These are phyloP conservation scores for Muschampia plurimacula DNA, from an alignment of 2,888 invertebrate genomes.

Conservation along the genomic window DNA sequence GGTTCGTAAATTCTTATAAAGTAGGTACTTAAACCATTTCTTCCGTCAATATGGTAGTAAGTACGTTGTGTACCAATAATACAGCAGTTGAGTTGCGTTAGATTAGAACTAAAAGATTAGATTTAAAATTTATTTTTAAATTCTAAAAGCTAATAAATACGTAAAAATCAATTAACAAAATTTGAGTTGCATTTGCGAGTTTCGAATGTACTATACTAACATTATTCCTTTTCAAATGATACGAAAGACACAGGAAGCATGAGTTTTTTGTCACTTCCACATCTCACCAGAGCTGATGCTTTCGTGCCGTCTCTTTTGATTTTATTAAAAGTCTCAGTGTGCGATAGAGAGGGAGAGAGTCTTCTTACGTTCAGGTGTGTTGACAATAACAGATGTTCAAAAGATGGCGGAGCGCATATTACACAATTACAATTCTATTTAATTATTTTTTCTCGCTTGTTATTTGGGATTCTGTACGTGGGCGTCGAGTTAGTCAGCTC, in stretches of 20 bases:
- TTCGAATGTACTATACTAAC: constrained; percentile 59
- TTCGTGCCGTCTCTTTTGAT: constrained; percentile 55
- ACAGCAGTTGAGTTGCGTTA: too few relatives aligned
- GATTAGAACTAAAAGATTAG: too few relatives aligned
- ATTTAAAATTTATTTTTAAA: too few relatives aligned
- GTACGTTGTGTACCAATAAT: too few relatives aligned
- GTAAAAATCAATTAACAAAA: not conserved
- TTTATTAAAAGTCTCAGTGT: constrained; percentile 41
- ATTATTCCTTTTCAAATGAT: constrained; percentile 84
- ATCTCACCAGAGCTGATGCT: constrained; percentile 65
- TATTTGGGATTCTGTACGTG: constrained; percentile 67
- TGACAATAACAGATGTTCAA: constrained; percentile 84
- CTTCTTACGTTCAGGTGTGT: constrained; percentile 77
- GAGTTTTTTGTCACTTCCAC: constrained; percentile 85
- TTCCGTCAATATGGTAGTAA: too few relatives aligned
- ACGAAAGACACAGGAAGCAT: constrained; percentile 85
- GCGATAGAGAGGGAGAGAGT: constrained; percentile 55
- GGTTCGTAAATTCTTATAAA: too few relatives aligned
- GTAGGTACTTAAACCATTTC: too few relatives aligned
- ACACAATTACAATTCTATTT: constrained; percentile 84
- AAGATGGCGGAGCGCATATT: constrained; percentile 75
- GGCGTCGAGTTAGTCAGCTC: constrained; percentile 58
- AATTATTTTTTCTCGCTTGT: constrained; percentile 79
- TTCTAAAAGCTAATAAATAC: too few relatives aligned
- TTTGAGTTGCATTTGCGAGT: constrained; percentile 47